phyloP scores from a whole-genome alignment of 2,888 invertebrate species.

The Hoplodrina ambigua region DNA sequence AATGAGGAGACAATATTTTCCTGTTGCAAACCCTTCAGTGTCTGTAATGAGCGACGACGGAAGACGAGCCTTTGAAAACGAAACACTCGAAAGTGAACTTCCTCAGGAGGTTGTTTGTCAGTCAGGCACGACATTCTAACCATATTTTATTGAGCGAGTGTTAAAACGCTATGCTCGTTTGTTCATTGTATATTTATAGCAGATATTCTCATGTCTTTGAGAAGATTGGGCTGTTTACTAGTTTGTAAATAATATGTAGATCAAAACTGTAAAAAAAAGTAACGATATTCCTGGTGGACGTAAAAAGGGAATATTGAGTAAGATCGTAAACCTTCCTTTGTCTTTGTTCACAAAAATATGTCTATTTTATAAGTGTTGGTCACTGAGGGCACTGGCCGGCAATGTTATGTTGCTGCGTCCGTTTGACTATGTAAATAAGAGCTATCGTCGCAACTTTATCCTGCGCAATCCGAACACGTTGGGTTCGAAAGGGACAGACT shows the following conservation, averaged over 20 bases:
- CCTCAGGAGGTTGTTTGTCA: neutral
- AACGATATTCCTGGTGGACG: conserved; percentile 14
- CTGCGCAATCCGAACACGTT: neutral
- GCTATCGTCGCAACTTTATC: conserved; percentile 6
- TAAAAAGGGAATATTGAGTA: conserved; percentile 35
- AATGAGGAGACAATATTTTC: conserved; percentile 3
- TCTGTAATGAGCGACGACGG: neutral
- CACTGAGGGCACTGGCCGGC: conserved; percentile 15
- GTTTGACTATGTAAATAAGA: conserved; percentile 7
- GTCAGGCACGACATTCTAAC: neutral
- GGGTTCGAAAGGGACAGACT: neutral
- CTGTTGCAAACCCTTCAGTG: neutral
- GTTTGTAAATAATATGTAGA: conserved; percentile 34
- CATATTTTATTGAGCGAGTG: neutral
- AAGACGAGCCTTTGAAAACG: conserved; percentile 1
- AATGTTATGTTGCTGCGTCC: neutral
- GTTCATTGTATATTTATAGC: neutral
- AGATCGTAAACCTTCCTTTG: conserved; percentile 44
- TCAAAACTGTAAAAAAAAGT: conserved; percentile 31
- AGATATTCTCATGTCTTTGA: neutral
- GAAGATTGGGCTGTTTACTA: conserved; percentile 12
- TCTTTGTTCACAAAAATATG: conserved; percentile 33
- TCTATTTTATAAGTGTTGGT: conserved; percentile 30
- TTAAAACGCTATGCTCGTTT: neutral
- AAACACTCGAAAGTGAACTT: neutral